A percentile compares a stretch with the other conserved stretches of the same genome.
Conservation (phyloP, 2,113 vertebrate species). For the Plectropomus leopardus region DNA sequence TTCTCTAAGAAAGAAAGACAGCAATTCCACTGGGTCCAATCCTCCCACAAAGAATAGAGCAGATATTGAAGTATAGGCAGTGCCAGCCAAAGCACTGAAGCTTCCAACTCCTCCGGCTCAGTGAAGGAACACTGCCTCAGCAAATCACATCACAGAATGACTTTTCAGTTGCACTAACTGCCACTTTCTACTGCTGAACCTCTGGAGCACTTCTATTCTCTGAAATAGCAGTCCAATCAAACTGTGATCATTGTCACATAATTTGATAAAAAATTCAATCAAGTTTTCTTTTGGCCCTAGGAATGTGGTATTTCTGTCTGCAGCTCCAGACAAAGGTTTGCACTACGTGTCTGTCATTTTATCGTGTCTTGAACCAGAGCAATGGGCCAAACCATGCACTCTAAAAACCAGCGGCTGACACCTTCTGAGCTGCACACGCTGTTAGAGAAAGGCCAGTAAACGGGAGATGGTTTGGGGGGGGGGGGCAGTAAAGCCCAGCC, state of each 20-base stretch:
- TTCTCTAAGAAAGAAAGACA: conserved; percentile 73
- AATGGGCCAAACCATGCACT: conserved; percentile 48
- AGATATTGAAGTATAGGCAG: conserved; percentile 79
- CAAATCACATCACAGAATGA: conserved; percentile 80
- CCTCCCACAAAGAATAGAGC: conserved; percentile 78
- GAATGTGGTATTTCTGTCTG: conserved; percentile 35
- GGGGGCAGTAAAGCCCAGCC: conserved; percentile 74
- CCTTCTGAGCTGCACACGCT: conserved; percentile 36
- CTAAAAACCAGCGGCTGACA: conserved; percentile 42
- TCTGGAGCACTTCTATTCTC: conserved; percentile 68
- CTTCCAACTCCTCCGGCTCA: conserved; percentile 72
- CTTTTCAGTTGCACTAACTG: conserved; percentile 68
- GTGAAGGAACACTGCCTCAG: conserved; percentile 76
- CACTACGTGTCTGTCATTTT: conserved; percentile 19
- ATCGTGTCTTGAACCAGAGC: conserved; percentile 49
- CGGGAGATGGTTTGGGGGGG: conserved; percentile 50
- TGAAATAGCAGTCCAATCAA: conserved; percentile 71
- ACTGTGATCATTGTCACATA: conserved; percentile 59
- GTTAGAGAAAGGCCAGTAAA: conserved; percentile 71
- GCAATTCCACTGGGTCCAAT: conserved; percentile 80
- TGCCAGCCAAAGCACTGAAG: conserved; percentile 69
- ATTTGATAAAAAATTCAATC: conserved; percentile 78
- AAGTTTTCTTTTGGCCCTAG: conserved; percentile 45
- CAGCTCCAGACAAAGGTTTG: conserved; percentile 30
- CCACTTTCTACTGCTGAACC: conserved; percentile 68